These are phyloP conservation scores for Centroberyx gerrardi DNA, from an alignment of 2,797 vertebrate species.

Conservation along the genomic window DNA sequence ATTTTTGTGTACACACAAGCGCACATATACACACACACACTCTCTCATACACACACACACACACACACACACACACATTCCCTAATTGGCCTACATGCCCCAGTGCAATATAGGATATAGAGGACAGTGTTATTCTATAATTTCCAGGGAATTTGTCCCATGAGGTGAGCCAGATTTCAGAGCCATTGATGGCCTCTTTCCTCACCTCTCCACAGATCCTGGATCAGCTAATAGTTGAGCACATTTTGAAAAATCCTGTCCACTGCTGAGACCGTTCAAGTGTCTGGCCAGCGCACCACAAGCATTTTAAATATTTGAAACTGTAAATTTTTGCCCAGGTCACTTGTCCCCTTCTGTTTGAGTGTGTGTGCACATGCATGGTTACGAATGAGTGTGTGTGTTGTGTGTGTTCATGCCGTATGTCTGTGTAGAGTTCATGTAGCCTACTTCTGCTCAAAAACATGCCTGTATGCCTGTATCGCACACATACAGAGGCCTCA, in stretches of 20 bases:
- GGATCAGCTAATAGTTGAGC: background rate
- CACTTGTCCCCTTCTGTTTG: background rate
- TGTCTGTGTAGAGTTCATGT: background rate
- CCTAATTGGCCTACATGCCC: too few relatives aligned
- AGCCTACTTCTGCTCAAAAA: slow-evolving; percentile 49
- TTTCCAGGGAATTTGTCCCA: background rate
- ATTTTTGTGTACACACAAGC: slow-evolving; percentile 10
- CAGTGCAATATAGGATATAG: background rate
- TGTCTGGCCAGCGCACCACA: background rate
- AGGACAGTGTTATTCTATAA: slow-evolving; percentile 23
- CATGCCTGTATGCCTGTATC: slow-evolving; percentile 45
- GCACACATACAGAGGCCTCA: slow-evolving; percentile 45
- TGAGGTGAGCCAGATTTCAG: background rate
- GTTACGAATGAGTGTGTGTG: background rate
- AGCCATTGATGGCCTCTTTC: background rate
- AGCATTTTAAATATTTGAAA: background rate
- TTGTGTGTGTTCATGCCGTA: background rate
- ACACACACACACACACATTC: background rate
- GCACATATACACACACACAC: background rate
- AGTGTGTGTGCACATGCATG: background rate
- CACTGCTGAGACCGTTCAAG: background rate
- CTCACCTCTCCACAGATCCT: background rate
- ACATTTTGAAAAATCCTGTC: background rate
- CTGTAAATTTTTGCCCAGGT: background rate
- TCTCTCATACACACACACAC: background rate